phyloP scores from a whole-genome alignment of 1,140 invertebrate species.

The Oryctes rhinoceros region DNA sequence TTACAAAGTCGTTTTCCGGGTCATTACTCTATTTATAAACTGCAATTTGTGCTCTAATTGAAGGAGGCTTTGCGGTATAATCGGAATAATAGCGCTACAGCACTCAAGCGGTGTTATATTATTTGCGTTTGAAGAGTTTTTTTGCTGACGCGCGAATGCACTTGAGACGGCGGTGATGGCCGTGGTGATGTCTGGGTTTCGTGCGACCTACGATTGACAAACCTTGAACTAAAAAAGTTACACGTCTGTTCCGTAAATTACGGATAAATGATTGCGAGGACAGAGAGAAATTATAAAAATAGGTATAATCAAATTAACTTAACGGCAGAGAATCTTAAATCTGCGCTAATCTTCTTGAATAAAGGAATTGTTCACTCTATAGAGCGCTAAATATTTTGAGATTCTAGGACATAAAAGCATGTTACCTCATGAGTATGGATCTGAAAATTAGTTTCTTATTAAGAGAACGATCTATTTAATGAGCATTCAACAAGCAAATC shows the following conservation, averaged over 20 bases:
- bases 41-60: slow-evolving; percentile 18
- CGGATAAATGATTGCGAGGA: not conserved
- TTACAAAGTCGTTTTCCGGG: slow-evolving; percentile 6
- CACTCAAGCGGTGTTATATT: not conserved
- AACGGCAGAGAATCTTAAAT: no score
- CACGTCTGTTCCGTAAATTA: not conserved
- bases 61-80: not conserved
- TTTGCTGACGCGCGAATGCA: slow-evolving; percentile 4
- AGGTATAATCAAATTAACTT: not conserved
- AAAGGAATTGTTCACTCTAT: no score
- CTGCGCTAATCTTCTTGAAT: no score
- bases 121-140: slow-evolving; percentile 5
- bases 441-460: no score
- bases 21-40: slow-evolving; percentile 19
- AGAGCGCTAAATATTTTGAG: no score
- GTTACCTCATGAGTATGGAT: no score
- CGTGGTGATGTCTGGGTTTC: slow-evolving; percentile 4
- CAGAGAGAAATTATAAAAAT: not conserved
- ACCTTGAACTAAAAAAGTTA: slow-evolving; percentile 16
- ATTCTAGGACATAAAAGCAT: no score
- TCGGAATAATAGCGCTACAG: not conserved
- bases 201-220: not conserved
- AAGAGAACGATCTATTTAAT: no score
- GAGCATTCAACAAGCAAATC: no score
- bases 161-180: not conserved